Percentiles rank a stretch among this genome's conserved stretches.
These are phyloP conservation scores for Tholera decimalis DNA, from an alignment of 2,888 invertebrate genomes.

Conservation along the genomic window DNA sequence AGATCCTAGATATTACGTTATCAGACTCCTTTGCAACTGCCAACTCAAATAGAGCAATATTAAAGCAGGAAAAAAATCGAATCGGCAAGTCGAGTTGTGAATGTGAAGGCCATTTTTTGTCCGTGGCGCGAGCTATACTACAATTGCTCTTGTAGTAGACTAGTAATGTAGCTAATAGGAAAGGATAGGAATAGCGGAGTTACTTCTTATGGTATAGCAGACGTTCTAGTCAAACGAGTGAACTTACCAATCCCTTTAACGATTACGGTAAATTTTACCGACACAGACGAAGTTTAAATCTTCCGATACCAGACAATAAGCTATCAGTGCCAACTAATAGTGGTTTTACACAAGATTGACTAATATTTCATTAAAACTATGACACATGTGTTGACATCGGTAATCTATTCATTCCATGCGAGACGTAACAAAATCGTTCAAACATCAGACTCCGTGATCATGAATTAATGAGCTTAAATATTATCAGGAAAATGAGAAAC, in stretches of 20 bases:
- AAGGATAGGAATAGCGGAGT: not conserved
- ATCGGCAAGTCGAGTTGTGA: constrained; percentile 9
- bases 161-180: not conserved
- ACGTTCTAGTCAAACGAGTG: not conserved
- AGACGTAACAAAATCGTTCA: constrained; percentile 3
- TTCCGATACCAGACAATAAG: not conserved
- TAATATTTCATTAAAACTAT: constrained; percentile 4
- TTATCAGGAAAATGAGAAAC: constrained; percentile 31
- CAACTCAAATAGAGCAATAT: not conserved
- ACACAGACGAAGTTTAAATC: not conserved
- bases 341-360: constrained; percentile 3
- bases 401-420: not conserved
- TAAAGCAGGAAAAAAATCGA: constrained; percentile 2
- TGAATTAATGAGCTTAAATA: constrained; percentile 46
- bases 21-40: not conserved
- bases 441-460: constrained; percentile 12
- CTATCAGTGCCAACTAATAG: not conserved
- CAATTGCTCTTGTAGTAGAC: not conserved
- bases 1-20: not conserved
- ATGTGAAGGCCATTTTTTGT: constrained; percentile 29
- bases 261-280: not conserved
- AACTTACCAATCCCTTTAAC: not conserved
- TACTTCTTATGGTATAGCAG: not conserved
- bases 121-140: not conserved
- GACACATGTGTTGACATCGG: constrained; percentile 18